Percentiles rank a stretch among this genome's conserved stretches.
Evolutionary conservation across 2,888 invertebrate genomes (phyloP).

Genomic region (Eucriotettix oculatus): DNA sequence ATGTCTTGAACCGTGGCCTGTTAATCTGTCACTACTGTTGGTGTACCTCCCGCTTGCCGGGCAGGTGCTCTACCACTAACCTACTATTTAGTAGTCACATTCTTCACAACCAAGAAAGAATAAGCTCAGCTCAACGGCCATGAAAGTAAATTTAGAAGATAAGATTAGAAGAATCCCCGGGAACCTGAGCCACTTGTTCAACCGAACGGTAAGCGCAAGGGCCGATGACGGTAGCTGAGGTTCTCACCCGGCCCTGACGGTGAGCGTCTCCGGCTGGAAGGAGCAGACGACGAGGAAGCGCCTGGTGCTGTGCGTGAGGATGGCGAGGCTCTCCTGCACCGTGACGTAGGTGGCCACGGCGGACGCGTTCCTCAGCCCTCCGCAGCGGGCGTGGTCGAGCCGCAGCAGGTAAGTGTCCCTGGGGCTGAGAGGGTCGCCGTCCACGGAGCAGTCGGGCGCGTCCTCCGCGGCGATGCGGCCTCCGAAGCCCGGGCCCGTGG

Average conservation of each 20-base stretch:
- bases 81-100: no score
- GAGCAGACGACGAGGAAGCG: constrained; percentile 66
- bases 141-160: no score
- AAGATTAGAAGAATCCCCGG: no score
- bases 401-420: constrained; percentile 56
- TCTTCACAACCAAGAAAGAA: no score
- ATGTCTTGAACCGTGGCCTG: no score
- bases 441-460: constrained; percentile 38
- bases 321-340: constrained; percentile 68
- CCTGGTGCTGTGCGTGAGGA: constrained; percentile 64
- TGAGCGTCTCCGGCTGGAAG: constrained; percentile 65
- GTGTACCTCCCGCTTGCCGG: no score
- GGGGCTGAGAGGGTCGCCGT: constrained; percentile 55
- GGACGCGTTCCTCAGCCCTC: constrained; percentile 57
- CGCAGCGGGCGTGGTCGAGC: constrained; percentile 57
- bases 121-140: no score
- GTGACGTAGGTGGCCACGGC: constrained; percentile 68
- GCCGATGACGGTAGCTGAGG: constrained; percentile 29
- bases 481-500: constrained; percentile 65
- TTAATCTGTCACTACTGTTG: no score
- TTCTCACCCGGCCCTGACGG: constrained; percentile 56
- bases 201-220: no score
- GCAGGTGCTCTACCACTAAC: no score
- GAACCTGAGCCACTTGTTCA: no score
- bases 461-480: constrained; percentile 62